phyloP scores from a whole-genome alignment of 2,888 invertebrate genomes.

The Drosophila fulvimacula region DNA sequence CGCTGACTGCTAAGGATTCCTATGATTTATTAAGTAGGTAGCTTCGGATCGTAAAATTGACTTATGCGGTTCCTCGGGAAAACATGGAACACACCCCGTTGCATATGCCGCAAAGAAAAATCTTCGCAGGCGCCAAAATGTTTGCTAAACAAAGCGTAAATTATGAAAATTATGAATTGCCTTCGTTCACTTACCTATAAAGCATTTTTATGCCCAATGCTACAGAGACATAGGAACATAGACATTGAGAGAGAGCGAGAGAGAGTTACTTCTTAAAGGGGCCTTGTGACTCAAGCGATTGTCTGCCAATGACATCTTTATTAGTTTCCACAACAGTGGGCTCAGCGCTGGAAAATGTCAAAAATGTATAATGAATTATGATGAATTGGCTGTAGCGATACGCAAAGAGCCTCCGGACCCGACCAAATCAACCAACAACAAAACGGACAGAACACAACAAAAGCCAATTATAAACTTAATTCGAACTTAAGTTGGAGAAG shows the following conservation, averaged over 20 bases:
- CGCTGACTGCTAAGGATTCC: constrained; percentile 34
- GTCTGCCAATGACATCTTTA: constrained; percentile 76
- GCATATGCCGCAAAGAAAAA: constrained; percentile 60
- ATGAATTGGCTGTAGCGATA: constrained; percentile 57
- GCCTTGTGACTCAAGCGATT: constrained; percentile 43
- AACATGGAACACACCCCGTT: constrained; percentile 60
- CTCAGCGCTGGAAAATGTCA: constrained; percentile 63
- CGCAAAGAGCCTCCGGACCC: constrained; percentile 15
- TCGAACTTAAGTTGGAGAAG: constrained; percentile 38
- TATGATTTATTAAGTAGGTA: constrained; percentile 73
- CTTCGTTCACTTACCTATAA: constrained; percentile 51
- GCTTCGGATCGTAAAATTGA: constrained; percentile 69
- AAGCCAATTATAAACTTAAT: constrained; percentile 70
- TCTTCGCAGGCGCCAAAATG: constrained; percentile 69
- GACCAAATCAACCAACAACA: neutral
- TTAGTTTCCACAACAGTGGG: constrained; percentile 75
- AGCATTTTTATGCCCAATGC: constrained; percentile 61
- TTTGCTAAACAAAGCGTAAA: constrained; percentile 78
- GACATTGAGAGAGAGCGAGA: constrained; percentile 5
- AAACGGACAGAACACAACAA: constrained; percentile 38
- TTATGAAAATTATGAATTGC: constrained; percentile 79
- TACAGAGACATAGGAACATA: neutral
- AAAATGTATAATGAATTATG: constrained; percentile 75
- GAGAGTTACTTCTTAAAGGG: constrained; percentile 33
- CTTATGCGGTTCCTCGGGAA: constrained; percentile 66